These are phyloP conservation scores for Desmodus rotundus DNA, from an alignment of 2,113 vertebrate species.

Conservation along the genomic window DNA sequence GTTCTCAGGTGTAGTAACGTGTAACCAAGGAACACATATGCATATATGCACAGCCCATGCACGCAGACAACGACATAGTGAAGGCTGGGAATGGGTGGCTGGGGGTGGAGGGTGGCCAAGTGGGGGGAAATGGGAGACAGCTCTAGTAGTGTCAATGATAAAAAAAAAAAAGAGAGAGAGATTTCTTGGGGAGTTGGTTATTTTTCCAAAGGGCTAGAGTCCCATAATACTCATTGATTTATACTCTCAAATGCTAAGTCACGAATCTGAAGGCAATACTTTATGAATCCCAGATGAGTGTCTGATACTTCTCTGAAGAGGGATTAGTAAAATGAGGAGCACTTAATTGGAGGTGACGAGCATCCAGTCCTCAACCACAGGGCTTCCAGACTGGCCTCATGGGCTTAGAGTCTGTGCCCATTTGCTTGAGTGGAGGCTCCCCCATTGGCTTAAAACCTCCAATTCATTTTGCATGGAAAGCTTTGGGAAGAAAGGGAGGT, in stretches of 20 bases:
- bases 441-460: background rate
- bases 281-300: background rate
- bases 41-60: too few relatives aligned
- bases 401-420: background rate
- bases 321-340: background rate
- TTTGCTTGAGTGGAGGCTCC: background rate
- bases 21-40: too few relatives aligned
- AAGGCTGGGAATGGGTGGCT: too few relatives aligned
- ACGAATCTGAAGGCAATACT: background rate
- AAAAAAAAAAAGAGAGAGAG: too few relatives aligned
- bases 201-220: background rate
- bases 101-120: too few relatives aligned
- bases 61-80: too few relatives aligned
- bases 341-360: background rate
- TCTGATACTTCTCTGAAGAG: background rate
- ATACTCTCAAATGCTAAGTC: background rate
- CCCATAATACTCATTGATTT: background rate
- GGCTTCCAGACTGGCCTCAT: background rate
- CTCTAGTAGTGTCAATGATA: too few relatives aligned
- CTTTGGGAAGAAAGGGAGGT: background rate
- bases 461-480: background rate
- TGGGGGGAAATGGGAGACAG: too few relatives aligned
- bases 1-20: background rate
- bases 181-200: background rate
- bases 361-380: background rate